These are phyloP conservation scores for Propithecus perrieri DNA, from an alignment of 2,797 vertebrate species.

Conservation along the genomic window DNA sequence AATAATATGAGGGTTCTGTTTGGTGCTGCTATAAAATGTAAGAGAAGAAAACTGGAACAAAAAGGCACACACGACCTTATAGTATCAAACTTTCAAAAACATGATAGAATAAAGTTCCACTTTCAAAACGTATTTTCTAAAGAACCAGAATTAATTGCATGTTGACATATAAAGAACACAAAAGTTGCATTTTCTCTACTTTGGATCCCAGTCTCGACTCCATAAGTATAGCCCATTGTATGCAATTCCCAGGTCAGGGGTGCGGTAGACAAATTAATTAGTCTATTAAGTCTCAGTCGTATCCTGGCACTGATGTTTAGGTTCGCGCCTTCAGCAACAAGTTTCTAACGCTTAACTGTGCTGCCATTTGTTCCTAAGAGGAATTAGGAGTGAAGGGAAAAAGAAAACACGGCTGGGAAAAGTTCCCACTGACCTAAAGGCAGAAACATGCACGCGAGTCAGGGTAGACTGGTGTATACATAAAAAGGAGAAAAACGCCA, in stretches of 20 bases:
- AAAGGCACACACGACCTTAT: not conserved
- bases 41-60: not conserved
- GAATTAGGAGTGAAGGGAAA: constrained; percentile 64
- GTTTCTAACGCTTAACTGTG: constrained; percentile 70
- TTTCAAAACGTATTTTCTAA: constrained; percentile 60
- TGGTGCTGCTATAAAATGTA: not conserved
- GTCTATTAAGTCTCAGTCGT: constrained; percentile 78
- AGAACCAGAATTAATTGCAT: constrained; percentile 16
- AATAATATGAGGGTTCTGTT: not conserved
- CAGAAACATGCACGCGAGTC: constrained; percentile 63
- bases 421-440: constrained; percentile 73
- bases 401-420: constrained; percentile 66
- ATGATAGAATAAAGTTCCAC: not conserved
- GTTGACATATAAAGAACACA: constrained; percentile 52
- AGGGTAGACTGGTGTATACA: constrained; percentile 7
- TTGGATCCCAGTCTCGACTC: constrained; percentile 34
- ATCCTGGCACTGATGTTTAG: constrained; percentile 79
- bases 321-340: constrained; percentile 77
- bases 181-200: constrained; percentile 67
- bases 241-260: constrained; percentile 70
- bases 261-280: constrained; percentile 79
- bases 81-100: constrained; percentile 12
- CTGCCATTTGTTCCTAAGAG: constrained; percentile 77
- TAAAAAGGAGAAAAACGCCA: constrained; percentile 54
- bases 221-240: constrained; percentile 61